Conservation (phyloP, 2,888 invertebrate species). For the Pollenia griseotomentosa region DNA sequence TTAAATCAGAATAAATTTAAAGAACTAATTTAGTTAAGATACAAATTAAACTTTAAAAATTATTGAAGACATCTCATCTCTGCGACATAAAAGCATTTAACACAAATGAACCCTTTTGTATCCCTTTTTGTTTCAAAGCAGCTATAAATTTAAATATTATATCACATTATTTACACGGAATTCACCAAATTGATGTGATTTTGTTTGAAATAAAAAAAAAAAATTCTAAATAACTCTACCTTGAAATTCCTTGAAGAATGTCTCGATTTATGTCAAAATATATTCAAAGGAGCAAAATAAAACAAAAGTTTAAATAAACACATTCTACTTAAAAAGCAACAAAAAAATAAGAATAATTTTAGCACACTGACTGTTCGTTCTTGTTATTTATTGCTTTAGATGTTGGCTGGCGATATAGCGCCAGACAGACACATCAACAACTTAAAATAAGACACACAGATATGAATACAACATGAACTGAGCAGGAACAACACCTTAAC, state of each 20-base stretch:
- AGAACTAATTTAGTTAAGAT: background rate
- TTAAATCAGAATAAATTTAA: background rate
- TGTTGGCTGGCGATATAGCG: conserved; percentile 80
- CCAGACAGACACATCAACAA: conserved; percentile 79
- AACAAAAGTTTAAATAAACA: conserved; percentile 64
- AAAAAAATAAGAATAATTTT: conserved; percentile 8
- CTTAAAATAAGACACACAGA: conserved; percentile 60
- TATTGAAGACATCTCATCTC: background rate
- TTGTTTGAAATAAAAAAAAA: conserved; percentile 46
- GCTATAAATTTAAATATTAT: conserved; percentile 20
- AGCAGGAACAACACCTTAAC: conserved; percentile 49
- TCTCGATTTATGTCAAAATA: conserved; percentile 60
- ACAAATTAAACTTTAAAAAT: background rate
- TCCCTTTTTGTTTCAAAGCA: background rate
- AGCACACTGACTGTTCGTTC: conserved; percentile 50
- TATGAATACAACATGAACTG: conserved; percentile 29
- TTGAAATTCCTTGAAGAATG: conserved; percentile 66
- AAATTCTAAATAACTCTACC: conserved; percentile 64
- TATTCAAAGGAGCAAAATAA: conserved; percentile 5
- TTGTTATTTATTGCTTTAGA: conserved; percentile 82
- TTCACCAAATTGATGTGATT: conserved; percentile 49
- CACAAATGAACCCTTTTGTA: background rate
- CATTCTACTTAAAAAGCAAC: conserved; percentile 45
- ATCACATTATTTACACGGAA: conserved; percentile 15
- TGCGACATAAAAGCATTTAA: conserved; percentile 3